These are phyloP conservation scores for Netelia inedita DNA, from an alignment of 2,888 invertebrate genomes.

Conservation along the genomic window DNA sequence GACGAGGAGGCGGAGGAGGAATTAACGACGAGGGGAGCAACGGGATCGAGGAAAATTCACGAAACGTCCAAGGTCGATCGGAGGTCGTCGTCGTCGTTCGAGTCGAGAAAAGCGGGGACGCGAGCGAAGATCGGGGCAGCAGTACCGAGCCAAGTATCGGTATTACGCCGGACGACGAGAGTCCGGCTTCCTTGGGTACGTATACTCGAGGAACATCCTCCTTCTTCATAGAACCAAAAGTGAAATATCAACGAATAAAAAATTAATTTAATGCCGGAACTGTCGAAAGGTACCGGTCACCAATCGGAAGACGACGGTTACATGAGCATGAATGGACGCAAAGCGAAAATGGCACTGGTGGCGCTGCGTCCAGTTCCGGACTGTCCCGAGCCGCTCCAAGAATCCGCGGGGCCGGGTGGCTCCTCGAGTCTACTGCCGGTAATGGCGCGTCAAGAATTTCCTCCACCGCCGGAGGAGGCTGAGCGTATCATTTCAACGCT, in stretches of 20 bases:
- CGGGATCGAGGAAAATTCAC: conserved; percentile 68
- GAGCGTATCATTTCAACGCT: conserved; percentile 91
- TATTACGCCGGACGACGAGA: conserved; percentile 88
- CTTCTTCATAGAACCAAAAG: conserved; percentile 15
- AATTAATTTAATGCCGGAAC: neutral
- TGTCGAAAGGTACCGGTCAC: conserved; percentile 85
- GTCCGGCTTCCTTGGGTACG: conserved; percentile 89
- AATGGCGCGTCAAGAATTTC: conserved; percentile 86
- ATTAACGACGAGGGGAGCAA: conserved; percentile 76
- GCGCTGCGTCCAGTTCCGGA: conserved; percentile 87
- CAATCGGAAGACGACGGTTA: conserved; percentile 97
- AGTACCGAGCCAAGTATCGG: conserved; percentile 86
- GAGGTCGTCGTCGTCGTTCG: conserved; percentile 64
- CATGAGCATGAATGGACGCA: conserved; percentile 96
- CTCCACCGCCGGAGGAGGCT: conserved; percentile 92
- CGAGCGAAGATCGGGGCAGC: conserved; percentile 82
- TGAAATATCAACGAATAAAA: neutral
- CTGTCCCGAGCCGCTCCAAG: conserved; percentile 86
- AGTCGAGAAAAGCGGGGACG: conserved; percentile 77
- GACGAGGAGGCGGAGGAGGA: conserved; percentile 86
- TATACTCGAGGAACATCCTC: conserved; percentile 5
- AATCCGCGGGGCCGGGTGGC: conserved; percentile 85
- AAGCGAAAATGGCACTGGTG: conserved; percentile 90
- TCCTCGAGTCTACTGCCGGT: conserved; percentile 52
- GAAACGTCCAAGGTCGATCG: conserved; percentile 51